Conservation (phyloP, 2,888 invertebrate genomes). For the Drosophila mettleri region DNA sequence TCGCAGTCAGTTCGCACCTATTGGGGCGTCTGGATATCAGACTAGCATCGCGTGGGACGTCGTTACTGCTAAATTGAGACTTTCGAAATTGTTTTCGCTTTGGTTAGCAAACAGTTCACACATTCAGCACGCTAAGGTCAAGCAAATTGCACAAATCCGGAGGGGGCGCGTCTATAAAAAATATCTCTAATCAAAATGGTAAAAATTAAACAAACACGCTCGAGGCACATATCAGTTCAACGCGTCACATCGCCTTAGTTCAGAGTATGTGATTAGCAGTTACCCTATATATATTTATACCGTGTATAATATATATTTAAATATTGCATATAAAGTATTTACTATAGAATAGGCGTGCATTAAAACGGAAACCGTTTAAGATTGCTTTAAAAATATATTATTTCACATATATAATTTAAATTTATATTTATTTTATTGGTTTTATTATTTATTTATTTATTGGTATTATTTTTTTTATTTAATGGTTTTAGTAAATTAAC, state of each 20-base stretch:
- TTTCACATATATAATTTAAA: not conserved
- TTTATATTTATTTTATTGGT: too few species aligned
- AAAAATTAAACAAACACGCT: constrained; percentile 16
- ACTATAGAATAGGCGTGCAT: not conserved
- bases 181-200: constrained; percentile 46
- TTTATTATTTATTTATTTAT: not conserved
- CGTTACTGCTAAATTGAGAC: constrained; percentile 39
- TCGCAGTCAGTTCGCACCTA: constrained; percentile 10
- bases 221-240: constrained; percentile 30
- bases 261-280: not conserved
- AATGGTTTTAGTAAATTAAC: not conserved
- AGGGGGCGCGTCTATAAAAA: constrained; percentile 53
- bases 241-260: constrained; percentile 16
- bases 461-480: not conserved
- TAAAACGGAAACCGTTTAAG: not conserved
- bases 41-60: constrained; percentile 36
- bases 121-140: constrained; percentile 52
- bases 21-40: constrained; percentile 37
- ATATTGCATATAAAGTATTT: not conserved
- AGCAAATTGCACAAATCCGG: constrained; percentile 57
- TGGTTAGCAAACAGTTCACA: constrained; percentile 56
- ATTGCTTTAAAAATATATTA: too few species aligned
- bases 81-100: constrained; percentile 52
- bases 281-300: constrained; percentile 13
- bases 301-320: not conserved